Evolutionary conservation across 53 echinoderm and acorn worm species (phyloP), one percentile per base, ranked within the genome.

Genomic region (Pentamera pediparva): DNA sequence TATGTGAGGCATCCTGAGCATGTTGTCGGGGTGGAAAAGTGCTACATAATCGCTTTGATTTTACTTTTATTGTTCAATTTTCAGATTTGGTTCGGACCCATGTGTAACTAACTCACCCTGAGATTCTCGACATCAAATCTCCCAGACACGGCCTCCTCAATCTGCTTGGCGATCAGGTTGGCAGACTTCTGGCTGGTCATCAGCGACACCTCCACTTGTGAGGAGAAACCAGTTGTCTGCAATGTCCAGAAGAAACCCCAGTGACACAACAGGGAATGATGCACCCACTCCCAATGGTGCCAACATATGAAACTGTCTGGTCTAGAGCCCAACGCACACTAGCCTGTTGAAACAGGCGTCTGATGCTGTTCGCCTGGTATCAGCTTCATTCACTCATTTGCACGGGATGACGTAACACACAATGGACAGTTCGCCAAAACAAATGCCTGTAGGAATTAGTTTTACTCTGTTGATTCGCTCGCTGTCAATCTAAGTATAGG

Each of bases 121-220:
- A 93, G 69, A 34, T 78, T 82, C 59, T 89, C 85, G 5, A 87
- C 76, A 47, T 89, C 94, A 61, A 89, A 75, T 7, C 67, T 67
- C 81, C 78, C 18, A 39, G 61, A n/a, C 78, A 55, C 32, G 71
- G 81, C 32, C 62, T 56, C 35, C 30, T 79, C 82, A 26, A 93
- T 78, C 48, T 89, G 89, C 64, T 79, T 78, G 27, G 83, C 78
- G 9, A 89, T 73, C 3, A 20, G 31, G 7, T 31, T 53, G n/a
- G 75, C 78, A 12, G 38, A 18, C 9, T 62, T 67, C 19, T 76
- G 90, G 40, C 87, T 54, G 13, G 95, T 90, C 34, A 95, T 38
- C 8, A 95, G 65, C 29, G 84, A 86, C 31, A 91, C 82, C 60
- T 95, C 90, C 3, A 95, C 62, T 63, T 95, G 95, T 20, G 84